Conservation (phyloP, 2,797 vertebrate species). For the Tokudaia muenninki region DNA sequence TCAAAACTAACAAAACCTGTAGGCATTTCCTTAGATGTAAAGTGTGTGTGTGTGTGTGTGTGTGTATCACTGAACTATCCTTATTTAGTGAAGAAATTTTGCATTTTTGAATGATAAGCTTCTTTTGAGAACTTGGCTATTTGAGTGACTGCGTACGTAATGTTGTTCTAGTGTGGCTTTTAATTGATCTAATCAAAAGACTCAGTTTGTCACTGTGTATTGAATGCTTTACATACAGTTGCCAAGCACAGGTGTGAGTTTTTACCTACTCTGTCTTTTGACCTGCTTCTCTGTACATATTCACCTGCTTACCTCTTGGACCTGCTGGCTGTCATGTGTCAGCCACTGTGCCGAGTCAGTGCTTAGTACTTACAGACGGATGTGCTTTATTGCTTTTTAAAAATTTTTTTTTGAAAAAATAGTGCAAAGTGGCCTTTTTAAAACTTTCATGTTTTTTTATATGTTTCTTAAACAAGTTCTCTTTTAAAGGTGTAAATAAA, state of each 20-base stretch:
- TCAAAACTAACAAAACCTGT: not conserved
- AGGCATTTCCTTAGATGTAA: not conserved
- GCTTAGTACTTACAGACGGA: not conserved
- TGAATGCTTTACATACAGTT: not conserved
- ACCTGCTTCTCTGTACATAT: not conserved
- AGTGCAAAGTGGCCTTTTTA: not conserved
- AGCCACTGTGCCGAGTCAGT: not conserved
- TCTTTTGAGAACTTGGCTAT: not conserved
- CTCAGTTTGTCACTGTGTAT: not conserved
- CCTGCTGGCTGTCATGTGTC: not conserved
- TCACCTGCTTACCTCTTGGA: not conserved
- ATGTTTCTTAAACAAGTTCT: not conserved
- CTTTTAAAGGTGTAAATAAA: not conserved
- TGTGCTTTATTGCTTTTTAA: not conserved
- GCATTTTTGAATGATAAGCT: not conserved
- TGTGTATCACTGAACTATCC: not conserved
- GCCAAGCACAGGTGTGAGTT: not conserved
- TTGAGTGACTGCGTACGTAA: not conserved
- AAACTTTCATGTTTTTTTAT: not conserved
- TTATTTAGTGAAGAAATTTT: not conserved
- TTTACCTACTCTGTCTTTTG: not conserved
- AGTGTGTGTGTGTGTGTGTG: not conserved
- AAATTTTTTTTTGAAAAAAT: not conserved
- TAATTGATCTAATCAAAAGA: not conserved
- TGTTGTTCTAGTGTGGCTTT: not conserved